phyloP scores from a whole-genome alignment of 2,113 vertebrate genomes.

The Nyctereutes procyonoides region DNA sequence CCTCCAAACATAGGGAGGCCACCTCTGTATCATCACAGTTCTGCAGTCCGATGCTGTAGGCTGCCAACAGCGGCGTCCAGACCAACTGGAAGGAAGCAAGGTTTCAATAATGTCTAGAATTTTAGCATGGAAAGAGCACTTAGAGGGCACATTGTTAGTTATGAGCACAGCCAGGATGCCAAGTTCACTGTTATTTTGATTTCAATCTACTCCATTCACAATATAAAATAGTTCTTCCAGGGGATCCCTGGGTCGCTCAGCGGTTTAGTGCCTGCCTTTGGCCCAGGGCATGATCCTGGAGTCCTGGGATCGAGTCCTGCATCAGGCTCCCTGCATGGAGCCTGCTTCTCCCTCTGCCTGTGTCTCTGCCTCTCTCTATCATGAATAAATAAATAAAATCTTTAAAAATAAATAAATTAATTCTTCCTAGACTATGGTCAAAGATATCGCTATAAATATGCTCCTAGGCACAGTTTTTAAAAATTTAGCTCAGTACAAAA shows the following conservation, averaged over 20 bases:
- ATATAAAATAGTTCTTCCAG: neutral
- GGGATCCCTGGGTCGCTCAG: too few relatives aligned
- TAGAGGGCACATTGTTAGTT: neutral
- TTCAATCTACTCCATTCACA: neutral
- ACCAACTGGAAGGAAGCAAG: slow-evolving; percentile 90
- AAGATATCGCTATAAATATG: neutral
- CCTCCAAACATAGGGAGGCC: slow-evolving; percentile 96
- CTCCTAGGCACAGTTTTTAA: neutral
- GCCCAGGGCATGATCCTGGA: too few relatives aligned
- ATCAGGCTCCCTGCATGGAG: too few relatives aligned
- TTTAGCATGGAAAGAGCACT: neutral
- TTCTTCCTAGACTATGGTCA: neutral
- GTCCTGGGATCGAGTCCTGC: too few relatives aligned
- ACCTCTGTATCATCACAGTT: slow-evolving; percentile 98
- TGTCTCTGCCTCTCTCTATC: too few relatives aligned
- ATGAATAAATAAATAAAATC: too few relatives aligned
- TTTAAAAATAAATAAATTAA: too few relatives aligned
- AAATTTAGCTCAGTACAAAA: neutral
- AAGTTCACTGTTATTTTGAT: neutral
- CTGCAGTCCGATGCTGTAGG: slow-evolving; percentile 97
- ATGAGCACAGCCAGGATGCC: neutral
- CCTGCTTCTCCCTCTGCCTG: too few relatives aligned
- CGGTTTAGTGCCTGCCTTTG: too few relatives aligned
- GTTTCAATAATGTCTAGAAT: neutral
- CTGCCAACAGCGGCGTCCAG: slow-evolving; percentile 96